phyloP scores from a whole-genome alignment of 92 coral and sea anemone species.

The Zoanthus sansibaricus region DNA sequence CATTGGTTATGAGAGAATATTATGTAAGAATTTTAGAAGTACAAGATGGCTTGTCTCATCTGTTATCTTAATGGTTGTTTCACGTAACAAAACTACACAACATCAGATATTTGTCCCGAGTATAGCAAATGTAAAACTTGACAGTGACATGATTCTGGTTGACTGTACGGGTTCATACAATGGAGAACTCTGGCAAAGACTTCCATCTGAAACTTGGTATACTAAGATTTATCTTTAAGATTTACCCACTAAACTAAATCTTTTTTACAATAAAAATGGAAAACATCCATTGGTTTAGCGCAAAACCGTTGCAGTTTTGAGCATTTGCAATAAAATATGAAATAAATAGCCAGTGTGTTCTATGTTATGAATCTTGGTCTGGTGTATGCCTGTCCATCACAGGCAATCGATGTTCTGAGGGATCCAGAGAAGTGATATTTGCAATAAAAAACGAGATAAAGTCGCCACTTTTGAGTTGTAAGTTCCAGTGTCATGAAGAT shows the following conservation, averaged over 20 bases:
- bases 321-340: neutral
- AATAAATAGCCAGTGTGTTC: neutral
- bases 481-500: slow-evolving; percentile 12
- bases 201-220: neutral
- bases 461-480: neutral
- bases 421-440: neutral
- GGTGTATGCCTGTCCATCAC: too few relatives aligned
- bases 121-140: neutral
- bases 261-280: neutral
- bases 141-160: neutral
- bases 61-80: neutral
- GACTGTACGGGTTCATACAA: neutral
- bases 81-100: neutral
- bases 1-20: neutral
- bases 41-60: neutral
- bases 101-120: neutral
- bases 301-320: neutral
- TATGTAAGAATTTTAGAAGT: neutral
- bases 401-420: too few relatives aligned
- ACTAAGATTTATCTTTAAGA: neutral
- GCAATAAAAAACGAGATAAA: neutral
- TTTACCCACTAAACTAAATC: neutral
- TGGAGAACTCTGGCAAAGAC: neutral
- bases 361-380: neutral
- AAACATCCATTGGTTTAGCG: neutral